phyloP scores from a whole-genome alignment of 2,113 vertebrate species.

The Xenus cinereus region DNA sequence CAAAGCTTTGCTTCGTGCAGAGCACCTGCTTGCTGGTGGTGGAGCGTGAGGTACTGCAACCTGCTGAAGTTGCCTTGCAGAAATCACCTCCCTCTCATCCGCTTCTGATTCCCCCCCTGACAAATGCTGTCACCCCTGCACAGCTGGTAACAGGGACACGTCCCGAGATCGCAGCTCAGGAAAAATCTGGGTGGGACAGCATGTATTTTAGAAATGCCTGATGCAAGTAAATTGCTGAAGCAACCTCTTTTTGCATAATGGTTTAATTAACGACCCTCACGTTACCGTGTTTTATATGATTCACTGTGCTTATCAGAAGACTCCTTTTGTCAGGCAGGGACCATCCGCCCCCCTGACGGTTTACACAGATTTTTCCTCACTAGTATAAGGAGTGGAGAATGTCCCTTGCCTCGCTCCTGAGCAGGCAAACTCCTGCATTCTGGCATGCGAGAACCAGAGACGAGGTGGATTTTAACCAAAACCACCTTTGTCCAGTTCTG shows the following conservation, averaged over 20 bases:
- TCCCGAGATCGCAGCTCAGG: background rate
- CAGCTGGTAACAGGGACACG: conserved; percentile 3
- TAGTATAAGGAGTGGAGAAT: background rate
- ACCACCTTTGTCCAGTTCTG: background rate
- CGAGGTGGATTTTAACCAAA: background rate
- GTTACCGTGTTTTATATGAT: background rate
- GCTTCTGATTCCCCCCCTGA: background rate
- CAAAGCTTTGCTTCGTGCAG: background rate
- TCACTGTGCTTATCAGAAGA: background rate
- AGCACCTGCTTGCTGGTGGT: background rate
- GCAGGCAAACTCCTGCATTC: background rate
- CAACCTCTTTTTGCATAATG: background rate
- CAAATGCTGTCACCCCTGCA: background rate
- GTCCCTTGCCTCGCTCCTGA: background rate
- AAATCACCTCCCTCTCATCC: background rate
- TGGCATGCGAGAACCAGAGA: accelerated
- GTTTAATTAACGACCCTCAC: background rate
- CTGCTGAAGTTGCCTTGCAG: background rate
- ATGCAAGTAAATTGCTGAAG: conserved; percentile 22
- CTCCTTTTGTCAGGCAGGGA: background rate
- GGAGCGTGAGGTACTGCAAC: background rate
- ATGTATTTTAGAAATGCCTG: conserved; percentile 17
- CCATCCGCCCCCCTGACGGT: background rate
- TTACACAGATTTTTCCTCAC: background rate
- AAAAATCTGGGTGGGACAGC: conserved; percentile 44